phyloP scores from a whole-genome alignment of 1,140 invertebrate species.

The Lasioglossum baleicum region DNA sequence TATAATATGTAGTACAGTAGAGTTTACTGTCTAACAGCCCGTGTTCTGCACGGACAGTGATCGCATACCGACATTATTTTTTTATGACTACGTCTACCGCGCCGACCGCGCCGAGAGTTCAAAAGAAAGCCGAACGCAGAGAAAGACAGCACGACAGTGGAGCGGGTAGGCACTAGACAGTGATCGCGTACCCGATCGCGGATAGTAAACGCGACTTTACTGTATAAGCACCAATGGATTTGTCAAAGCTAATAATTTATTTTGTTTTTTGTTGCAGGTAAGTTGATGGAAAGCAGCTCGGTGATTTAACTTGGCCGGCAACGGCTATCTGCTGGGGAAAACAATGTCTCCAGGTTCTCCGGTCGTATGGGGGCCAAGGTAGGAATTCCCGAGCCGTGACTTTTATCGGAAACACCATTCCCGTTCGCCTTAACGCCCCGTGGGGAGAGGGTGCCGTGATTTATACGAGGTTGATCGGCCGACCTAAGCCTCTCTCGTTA shows the following conservation, averaged over 20 bases:
- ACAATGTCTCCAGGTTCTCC: background rate
- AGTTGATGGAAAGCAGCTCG: background rate
- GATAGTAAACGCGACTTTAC: too few relatives aligned
- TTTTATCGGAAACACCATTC: conserved; percentile 53
- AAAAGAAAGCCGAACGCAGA: too few relatives aligned
- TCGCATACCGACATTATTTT: too few relatives aligned
- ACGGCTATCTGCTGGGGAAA: background rate
- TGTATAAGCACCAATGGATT: background rate
- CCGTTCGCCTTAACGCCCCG: conserved; percentile 48
- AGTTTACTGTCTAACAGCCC: too few relatives aligned
- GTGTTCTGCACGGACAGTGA: too few relatives aligned
- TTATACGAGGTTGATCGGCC: conserved; percentile 51
- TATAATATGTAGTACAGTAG: too few relatives aligned
- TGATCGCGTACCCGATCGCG: too few relatives aligned
- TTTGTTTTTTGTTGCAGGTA: conserved; percentile 56
- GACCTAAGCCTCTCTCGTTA: conserved; percentile 53
- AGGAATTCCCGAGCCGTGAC: conserved; percentile 30
- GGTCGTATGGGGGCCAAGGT: background rate
- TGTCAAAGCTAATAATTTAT: conserved; percentile 5
- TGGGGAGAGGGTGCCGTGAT: conserved; percentile 32
- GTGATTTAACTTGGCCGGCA: too few relatives aligned
- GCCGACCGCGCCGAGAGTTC: too few relatives aligned
- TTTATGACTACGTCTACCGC: too few relatives aligned
- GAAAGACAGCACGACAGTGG: too few relatives aligned
- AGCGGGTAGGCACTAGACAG: too few relatives aligned